Percentiles rank a stretch among this genome's conserved stretches.
These are phyloP conservation scores for Pseudomyrmex pallidus DNA, from an alignment of 1,140 invertebrate species.

Conservation along the genomic window DNA sequence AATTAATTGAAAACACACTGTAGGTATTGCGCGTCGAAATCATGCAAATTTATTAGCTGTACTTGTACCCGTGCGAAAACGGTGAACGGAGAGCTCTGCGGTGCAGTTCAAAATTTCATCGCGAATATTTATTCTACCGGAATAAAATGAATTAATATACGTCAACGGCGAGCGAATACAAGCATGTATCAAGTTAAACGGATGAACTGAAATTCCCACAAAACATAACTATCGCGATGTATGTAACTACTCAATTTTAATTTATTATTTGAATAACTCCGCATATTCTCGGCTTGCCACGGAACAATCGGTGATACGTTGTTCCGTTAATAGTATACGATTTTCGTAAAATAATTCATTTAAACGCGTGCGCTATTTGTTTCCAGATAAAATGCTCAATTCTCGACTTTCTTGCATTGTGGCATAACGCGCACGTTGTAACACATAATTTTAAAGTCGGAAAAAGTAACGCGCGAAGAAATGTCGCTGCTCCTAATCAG, in stretches of 20 bases:
- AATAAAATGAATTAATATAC: slow-evolving; percentile 49
- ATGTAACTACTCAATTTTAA: background rate
- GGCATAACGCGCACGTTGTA: background rate
- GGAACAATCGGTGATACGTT: background rate
- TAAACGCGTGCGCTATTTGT: slow-evolving; percentile 5
- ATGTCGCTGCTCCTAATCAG: slow-evolving; percentile 26
- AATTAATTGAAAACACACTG: slow-evolving; percentile 34
- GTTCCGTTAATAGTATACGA: slow-evolving; percentile 20
- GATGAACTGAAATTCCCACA: slow-evolving; percentile 19
- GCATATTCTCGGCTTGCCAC: background rate
- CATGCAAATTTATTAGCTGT: slow-evolving; percentile 4
- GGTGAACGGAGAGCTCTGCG: background rate
- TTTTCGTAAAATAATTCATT: slow-evolving; percentile 19
- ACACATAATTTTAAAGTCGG: slow-evolving; percentile 33
- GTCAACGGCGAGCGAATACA: background rate
- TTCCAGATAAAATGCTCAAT: slow-evolving; percentile 19
- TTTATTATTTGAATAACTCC: slow-evolving; percentile 29
- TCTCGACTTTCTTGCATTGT: background rate
- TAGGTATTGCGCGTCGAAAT: background rate
- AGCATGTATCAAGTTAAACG: slow-evolving; percentile 32
- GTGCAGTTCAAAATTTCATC: background rate
- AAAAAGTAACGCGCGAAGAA: slow-evolving; percentile 24
- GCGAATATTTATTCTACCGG: slow-evolving; percentile 21
- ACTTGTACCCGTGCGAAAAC: background rate
- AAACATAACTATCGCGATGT: slow-evolving; percentile 26